phyloP scores from a whole-genome alignment of 2,797 vertebrate species.

The Periophthalmus magnuspinnatus region DNA sequence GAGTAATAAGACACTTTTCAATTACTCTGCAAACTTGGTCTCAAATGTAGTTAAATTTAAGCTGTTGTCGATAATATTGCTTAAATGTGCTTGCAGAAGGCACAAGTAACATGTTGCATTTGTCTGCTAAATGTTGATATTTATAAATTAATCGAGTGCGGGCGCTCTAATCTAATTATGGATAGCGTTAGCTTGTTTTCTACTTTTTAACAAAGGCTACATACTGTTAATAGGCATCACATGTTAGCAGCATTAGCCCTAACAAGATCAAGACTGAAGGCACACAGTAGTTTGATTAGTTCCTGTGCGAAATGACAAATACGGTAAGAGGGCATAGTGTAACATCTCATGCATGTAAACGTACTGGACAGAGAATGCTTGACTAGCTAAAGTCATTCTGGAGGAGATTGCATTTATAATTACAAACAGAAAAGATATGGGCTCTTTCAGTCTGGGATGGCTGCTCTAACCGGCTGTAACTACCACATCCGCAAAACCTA shows the following conservation, averaged over 20 bases:
- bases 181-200: background rate
- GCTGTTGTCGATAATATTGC: background rate
- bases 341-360: slow-evolving; percentile 6
- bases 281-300: background rate
- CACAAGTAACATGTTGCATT: background rate
- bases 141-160: slow-evolving; percentile 8
- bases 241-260: slow-evolving; percentile 5
- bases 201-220: slow-evolving; percentile 11
- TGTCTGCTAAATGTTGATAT: slow-evolving; percentile 9
- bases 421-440: slow-evolving; percentile 26
- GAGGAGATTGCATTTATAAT: background rate
- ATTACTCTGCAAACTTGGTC: background rate
- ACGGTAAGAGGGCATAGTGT: background rate
- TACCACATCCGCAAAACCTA: slow-evolving; percentile 25
- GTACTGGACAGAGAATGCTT: slow-evolving; percentile 4
- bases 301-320: background rate
- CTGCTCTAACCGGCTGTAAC: slow-evolving; percentile 46
- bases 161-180: slow-evolving; percentile 1
- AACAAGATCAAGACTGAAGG: background rate
- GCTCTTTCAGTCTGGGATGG: slow-evolving; percentile 63
- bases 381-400: background rate
- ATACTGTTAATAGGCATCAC: slow-evolving; percentile 8
- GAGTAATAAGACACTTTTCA: background rate
- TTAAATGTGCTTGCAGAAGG: background rate
- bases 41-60: background rate